Conservation (phyloP, 2,113 vertebrate species). For the Synchiropus splendidus region DNA sequence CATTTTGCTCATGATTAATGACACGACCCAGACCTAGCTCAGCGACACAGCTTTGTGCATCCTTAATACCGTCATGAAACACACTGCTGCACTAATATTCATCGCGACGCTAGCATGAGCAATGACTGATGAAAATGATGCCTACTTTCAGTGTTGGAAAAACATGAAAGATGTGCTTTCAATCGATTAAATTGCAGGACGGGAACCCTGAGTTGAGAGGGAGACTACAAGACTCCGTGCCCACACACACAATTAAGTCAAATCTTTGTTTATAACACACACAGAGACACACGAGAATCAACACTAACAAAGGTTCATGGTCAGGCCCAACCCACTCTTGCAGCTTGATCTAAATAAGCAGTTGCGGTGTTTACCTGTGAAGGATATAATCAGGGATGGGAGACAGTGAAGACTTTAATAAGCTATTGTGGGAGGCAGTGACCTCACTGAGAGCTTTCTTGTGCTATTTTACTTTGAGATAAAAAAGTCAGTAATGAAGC, state of each 20-base stretch:
- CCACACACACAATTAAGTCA: conserved; percentile 6
- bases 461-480: conserved; percentile 13
- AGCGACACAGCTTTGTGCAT: too few relatives aligned
- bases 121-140: too few relatives aligned
- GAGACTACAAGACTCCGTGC: neutral
- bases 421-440: conserved; percentile 16
- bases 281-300: conserved; percentile 21
- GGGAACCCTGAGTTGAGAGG: too few relatives aligned
- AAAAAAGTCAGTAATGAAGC: conserved; percentile 3
- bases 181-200: too few relatives aligned
- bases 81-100: too few relatives aligned
- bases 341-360: conserved; percentile 46
- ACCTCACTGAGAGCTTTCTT: conserved; percentile 21
- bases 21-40: too few relatives aligned
- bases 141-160: too few relatives aligned
- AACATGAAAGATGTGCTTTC: too few relatives aligned
- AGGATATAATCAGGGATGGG: conserved; percentile 36
- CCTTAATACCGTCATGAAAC: too few relatives aligned
- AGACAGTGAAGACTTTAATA: conserved; percentile 15
- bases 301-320: conserved; percentile 39
- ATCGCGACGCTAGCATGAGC: too few relatives aligned
- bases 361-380: conserved; percentile 37
- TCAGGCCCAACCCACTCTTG: conserved; percentile 11
- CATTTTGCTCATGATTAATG: too few relatives aligned
- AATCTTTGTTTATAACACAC: conserved; percentile 22